phyloP scores from a whole-genome alignment of 2,797 vertebrate species.

The Sebastes baramenuke region DNA sequence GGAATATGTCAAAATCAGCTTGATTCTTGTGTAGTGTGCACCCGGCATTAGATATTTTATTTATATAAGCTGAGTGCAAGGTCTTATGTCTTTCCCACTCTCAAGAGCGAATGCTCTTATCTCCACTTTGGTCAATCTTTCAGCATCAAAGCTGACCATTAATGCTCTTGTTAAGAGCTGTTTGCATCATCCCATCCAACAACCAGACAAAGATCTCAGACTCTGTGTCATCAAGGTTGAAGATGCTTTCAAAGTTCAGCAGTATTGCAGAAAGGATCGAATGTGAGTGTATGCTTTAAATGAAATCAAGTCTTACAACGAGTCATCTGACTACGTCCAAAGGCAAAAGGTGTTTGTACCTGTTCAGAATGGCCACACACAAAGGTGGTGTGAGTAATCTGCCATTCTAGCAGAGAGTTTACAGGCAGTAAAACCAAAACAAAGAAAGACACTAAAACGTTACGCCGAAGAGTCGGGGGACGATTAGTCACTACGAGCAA shows the following conservation, averaged over 20 bases:
- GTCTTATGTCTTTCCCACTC: background rate
- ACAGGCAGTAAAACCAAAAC: background rate
- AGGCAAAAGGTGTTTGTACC: background rate
- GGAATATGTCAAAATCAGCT: too few species aligned
- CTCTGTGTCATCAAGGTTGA: background rate
- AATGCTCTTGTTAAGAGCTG: background rate
- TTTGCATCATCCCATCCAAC: background rate
- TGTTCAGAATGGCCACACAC: background rate
- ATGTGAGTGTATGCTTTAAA: background rate
- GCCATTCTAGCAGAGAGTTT: too few species aligned
- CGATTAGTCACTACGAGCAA: too few species aligned
- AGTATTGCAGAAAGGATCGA: background rate
- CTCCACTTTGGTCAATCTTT: background rate
- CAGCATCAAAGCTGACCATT: background rate
- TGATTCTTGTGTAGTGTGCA: too few species aligned
- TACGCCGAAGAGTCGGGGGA: too few species aligned
- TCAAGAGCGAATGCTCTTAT: background rate
- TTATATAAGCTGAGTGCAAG: background rate
- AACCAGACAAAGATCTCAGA: background rate
- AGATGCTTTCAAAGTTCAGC: background rate
- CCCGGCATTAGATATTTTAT: too few species aligned
- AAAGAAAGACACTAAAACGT: background rate
- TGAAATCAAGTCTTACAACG: background rate
- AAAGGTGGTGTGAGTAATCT: background rate
- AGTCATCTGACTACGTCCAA: background rate